phyloP scores from a whole-genome alignment of 2,888 invertebrate genomes.

The Exephanes ischioxanthus region DNA sequence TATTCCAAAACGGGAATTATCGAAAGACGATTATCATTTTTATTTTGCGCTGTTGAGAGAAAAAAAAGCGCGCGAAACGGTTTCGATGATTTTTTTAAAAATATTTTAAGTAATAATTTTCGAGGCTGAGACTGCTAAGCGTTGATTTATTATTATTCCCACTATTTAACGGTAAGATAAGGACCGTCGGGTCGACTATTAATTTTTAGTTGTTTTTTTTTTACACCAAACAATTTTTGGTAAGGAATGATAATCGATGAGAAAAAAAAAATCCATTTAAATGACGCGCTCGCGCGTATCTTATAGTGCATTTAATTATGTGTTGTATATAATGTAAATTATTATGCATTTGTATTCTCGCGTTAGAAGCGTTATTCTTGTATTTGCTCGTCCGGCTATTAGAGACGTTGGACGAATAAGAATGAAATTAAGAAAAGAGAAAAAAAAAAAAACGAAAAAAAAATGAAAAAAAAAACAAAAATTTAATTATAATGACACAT shows the following conservation, averaged over 20 bases:
- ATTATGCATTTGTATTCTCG: slow-evolving; percentile 81
- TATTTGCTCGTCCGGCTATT: slow-evolving; percentile 65
- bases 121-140: slow-evolving; percentile 61
- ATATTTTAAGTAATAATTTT: slow-evolving; percentile 34
- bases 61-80: slow-evolving; percentile 25
- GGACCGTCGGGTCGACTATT: slow-evolving; percentile 17
- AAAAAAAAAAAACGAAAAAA: slow-evolving; percentile 38
- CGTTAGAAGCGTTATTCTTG: slow-evolving; percentile 72
- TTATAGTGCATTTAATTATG: slow-evolving; percentile 80
- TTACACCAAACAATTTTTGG: slow-evolving; percentile 57
- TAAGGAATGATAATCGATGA: slow-evolving; percentile 69
- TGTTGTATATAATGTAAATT: slow-evolving; percentile 84
- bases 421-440: slow-evolving; percentile 38
- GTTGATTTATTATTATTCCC: slow-evolving; percentile 60
- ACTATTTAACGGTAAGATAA: slow-evolving; percentile 29
- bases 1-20: slow-evolving; percentile 31
- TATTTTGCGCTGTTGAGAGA: slow-evolving; percentile 48
- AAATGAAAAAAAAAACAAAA: slow-evolving; percentile 58
- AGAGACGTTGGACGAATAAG: slow-evolving; percentile 57
- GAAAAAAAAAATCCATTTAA: slow-evolving; percentile 52
- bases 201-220: slow-evolving; percentile 34
- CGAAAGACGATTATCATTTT: slow-evolving; percentile 66
- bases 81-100: slow-evolving; percentile 52
- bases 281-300: slow-evolving; percentile 56
- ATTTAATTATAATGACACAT: slow-evolving; percentile 29